Evolutionary conservation across 2,113 vertebrate genomes (phyloP), one percentile per base, ranked within the genome.

Genomic region (Dascyllus trimaculatus): DNA sequence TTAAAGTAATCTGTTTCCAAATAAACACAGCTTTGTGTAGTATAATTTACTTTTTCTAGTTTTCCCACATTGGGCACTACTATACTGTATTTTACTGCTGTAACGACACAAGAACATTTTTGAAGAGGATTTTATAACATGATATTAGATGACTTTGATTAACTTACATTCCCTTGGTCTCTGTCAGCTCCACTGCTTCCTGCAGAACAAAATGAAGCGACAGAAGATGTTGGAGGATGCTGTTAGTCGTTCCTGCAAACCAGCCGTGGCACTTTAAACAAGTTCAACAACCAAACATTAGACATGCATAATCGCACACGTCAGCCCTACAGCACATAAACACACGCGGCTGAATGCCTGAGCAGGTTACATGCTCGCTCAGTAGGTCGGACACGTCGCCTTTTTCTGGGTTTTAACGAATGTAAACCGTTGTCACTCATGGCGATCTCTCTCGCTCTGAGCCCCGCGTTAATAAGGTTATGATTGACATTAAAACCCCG

Each of bases 401-500:
- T 75, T 52, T 51, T 56, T 46, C 72, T 49, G 68, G 45, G 35
- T 76, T 74, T 86, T 56, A 85, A 78, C 77, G 6, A 82, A 75
- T 49, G 48, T 90, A 84, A 93, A 90, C 70, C 11, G 29, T 84
- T 90, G 91, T 90, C 90, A 89, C 76, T 92, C 89, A 70, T 45
- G 64, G 63, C 45, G 51, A 88, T 87, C 81, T 71, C 75, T 66
- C 66, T 66, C 2, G 79, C 87, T 85, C 72, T 85, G 85, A 93
- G 90, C 88, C 15, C 22, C 45, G 70, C 17, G 76, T 87, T 92
- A 90, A 91, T 91, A 82, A 85, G 86, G 83, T 76, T 70, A 59
- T 93, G 93, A 93, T 90, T 93, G 92, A 93, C 92, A 87, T 91
- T 93, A 93, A 93, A 92, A 89, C 80, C 88, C 71, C 21, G 14